These are phyloP conservation scores for Rhincodon typus DNA, from an alignment of 2,797 vertebrate species.

Conservation along the genomic window DNA sequence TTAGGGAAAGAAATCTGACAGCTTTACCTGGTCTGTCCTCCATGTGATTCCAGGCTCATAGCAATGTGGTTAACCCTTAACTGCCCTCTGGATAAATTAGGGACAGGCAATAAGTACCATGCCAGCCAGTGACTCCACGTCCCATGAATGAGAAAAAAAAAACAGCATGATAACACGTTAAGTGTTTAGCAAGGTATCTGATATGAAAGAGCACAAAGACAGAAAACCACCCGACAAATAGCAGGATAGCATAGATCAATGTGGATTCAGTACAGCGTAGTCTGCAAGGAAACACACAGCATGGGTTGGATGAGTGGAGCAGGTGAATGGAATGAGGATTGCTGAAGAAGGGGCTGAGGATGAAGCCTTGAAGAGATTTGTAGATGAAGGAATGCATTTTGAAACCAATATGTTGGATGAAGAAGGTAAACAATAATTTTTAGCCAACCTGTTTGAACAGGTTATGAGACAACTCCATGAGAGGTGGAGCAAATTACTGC, in stretches of 20 bases:
- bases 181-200: not conserved
- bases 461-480: no score
- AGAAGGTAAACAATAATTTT: no score
- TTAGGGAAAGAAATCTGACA: no score
- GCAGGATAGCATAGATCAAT: not conserved
- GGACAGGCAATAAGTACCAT: no score
- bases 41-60: no score
- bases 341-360: not conserved
- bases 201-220: not conserved
- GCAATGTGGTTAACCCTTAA: no score
- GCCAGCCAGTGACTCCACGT: no score
- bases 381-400: not conserved
- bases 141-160: no score
- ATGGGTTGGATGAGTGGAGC: not conserved
- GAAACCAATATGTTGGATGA: not conserved
- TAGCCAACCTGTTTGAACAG: no score
- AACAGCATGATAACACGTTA: not conserved
- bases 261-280: not conserved
- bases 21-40: no score
- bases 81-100: no score
- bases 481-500: no score
- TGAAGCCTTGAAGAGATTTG: not conserved
- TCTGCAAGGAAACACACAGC: not conserved
- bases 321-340: not conserved
- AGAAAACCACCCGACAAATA: not conserved